A percentile compares a stretch with the other conserved stretches of the same genome.
Conservation (phyloP, 2,797 vertebrate genomes). For the Oreonectes daqikongensis region DNA sequence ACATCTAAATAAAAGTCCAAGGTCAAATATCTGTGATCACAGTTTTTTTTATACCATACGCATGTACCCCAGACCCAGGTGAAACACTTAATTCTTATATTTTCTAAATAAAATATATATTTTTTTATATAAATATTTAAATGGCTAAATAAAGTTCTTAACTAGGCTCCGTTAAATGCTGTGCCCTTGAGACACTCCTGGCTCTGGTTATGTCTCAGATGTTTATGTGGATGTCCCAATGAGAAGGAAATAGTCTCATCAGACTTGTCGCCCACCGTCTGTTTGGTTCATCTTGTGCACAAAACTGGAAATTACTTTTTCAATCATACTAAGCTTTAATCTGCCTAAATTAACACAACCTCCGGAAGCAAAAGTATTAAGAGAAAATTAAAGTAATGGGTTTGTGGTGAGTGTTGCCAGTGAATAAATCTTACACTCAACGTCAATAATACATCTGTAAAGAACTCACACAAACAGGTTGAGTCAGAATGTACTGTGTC, state of each 20-base stretch:
- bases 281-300: neutral
- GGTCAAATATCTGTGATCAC: too few relatives aligned
- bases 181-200: slow-evolving; percentile 70
- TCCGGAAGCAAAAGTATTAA: neutral
- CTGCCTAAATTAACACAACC: neutral
- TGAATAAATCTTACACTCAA: neutral
- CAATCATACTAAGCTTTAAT: neutral
- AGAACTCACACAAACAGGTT: slow-evolving; percentile 18
- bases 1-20: too few relatives aligned
- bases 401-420: neutral
- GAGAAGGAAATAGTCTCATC: neutral
- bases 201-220: slow-evolving; percentile 28
- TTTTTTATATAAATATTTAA: too few relatives aligned
- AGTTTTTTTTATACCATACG: too few relatives aligned
- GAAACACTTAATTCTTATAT: too few relatives aligned
- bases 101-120: too few relatives aligned
- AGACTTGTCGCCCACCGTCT: neutral
- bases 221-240: neutral
- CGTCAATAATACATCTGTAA: neutral
- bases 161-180: slow-evolving; percentile 73
- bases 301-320: neutral
- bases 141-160: too few relatives aligned
- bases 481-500: slow-evolving; percentile 24
- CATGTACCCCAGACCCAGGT: too few relatives aligned
- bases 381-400: neutral